These are phyloP conservation scores for Apodemia zela DNA, from an alignment of 2,888 invertebrate species.

Conservation along the genomic window DNA sequence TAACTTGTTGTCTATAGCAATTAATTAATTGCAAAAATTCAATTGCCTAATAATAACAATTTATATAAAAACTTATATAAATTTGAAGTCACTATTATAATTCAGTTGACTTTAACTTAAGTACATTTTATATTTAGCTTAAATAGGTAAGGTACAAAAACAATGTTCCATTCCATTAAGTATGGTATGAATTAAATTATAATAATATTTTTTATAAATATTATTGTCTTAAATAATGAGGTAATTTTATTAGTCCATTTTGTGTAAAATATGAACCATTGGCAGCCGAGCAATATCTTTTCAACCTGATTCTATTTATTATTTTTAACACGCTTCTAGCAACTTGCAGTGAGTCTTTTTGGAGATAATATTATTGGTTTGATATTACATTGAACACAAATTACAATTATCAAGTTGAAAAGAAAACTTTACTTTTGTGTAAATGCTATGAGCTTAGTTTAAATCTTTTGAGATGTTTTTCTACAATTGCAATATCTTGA, in stretches of 20 bases:
- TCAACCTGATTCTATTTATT: conserved; percentile 52
- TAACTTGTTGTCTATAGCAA: too few species aligned
- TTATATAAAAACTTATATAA: too few species aligned
- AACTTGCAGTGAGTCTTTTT: conserved; percentile 22
- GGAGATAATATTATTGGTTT: conserved; percentile 29
- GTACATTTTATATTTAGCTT: too few species aligned
- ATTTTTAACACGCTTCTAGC: conserved; percentile 28
- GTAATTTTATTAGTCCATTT: background rate
- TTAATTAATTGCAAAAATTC: too few species aligned
- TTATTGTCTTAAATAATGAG: background rate
- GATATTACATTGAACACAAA: conserved; percentile 23
- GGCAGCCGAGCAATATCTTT: conserved; percentile 58
- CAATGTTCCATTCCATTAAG: too few species aligned
- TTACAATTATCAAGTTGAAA: conserved; percentile 56
- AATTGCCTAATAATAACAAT: too few species aligned
- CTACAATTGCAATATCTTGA: conserved; percentile 33
- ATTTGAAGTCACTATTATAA: too few species aligned
- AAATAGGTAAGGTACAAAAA: too few species aligned
- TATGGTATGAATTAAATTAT: too few species aligned
- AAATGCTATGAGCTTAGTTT: conserved; percentile 45
- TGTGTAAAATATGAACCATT: conserved; percentile 47
- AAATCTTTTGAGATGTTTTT: conserved; percentile 38
- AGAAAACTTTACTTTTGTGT: conserved; percentile 40
- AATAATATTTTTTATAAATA: background rate
- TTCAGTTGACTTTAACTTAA: too few species aligned